Percentiles rank a stretch among this genome's conserved stretches.
These are phyloP conservation scores for Stichodactyla helianthus DNA, from an alignment of 64 coral and sea anemone genomes.

Conservation along the genomic window DNA sequence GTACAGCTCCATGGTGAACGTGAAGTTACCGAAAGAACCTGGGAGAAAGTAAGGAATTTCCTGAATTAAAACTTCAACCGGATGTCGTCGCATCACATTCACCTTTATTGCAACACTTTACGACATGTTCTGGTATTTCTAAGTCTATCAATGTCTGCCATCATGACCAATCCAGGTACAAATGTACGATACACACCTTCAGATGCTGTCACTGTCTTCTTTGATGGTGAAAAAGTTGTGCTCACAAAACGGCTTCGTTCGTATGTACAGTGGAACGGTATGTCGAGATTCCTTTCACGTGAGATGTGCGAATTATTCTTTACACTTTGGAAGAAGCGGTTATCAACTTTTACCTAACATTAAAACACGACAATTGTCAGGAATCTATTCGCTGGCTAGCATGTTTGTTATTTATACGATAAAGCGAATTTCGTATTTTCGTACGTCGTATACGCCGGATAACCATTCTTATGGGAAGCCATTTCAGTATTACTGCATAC, in stretches of 20 bases:
- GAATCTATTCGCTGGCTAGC: too few relatives aligned
- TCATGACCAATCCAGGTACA: too few relatives aligned
- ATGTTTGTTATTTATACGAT: background rate
- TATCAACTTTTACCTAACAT: background rate
- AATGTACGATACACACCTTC: background rate
- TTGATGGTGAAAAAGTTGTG: background rate
- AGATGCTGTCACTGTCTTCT: background rate
- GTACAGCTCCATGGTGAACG: slow-evolving; percentile 47
- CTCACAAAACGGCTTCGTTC: background rate
- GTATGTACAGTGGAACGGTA: background rate
- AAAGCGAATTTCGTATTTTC: too few relatives aligned
- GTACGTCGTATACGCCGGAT: too few relatives aligned
- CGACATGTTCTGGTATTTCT: too few relatives aligned
- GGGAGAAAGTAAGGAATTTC: background rate
- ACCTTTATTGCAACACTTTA: too few relatives aligned
- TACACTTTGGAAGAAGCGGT: background rate
- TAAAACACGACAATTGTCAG: too few relatives aligned
- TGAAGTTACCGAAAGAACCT: slow-evolving; percentile 64
- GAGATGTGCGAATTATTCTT: background rate
- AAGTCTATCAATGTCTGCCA: too few relatives aligned
- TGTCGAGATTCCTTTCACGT: background rate
- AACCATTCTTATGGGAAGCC: too few relatives aligned
- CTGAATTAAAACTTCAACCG: too few relatives aligned
- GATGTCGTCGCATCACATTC: too few relatives aligned
- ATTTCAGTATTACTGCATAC: too few relatives aligned